Evolutionary conservation across 2,113 vertebrate genomes (phyloP), one percentile per base, ranked within the genome.

Genomic region (Oxygymnocypris stewartii): DNA sequence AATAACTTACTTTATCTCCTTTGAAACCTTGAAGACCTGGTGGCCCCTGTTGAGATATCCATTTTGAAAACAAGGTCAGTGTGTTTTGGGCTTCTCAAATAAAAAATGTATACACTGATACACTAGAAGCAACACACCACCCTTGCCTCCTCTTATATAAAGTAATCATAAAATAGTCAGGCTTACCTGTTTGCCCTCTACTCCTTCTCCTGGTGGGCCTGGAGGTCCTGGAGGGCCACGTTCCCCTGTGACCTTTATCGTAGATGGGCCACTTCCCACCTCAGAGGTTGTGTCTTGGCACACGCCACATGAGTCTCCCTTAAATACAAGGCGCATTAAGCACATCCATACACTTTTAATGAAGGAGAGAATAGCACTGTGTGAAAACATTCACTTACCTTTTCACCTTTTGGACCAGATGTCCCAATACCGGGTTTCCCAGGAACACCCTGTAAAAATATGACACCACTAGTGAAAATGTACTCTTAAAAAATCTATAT

Each of bases 1-100:
- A 42, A 69, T 0, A 16, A 87, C 94, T 90, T 91, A 99, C 98
- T 96, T 96, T 97, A 84, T 96, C 97, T 65, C 97, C 98, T 91
- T 93, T 96, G 35, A 90, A 51, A 51, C 97, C 98, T 42, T 78
- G 13, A 1, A 93, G 91, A 1, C 97, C 97, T 0, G 94, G 88
- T 84, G 90, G 94, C 79, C 97, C 98, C 98, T 97, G 92, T 57
- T 65, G 61, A 88, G 74, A 84, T 13, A 89, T 74, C 23, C 28
- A 84, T 84, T 87, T 0, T 63, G 40, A 77, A 37, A 75, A 37
- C 11, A 40, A 77, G 77, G 59, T 81, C 25, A 67, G 86, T 84
- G 37, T 31, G 49, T 42, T 47, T 65, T 67, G 49, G 12, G 81
- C 35, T 82, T 16, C 35, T n/a, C 7, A 59, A 81, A 71, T 9